phyloP scores from a whole-genome alignment of 2,888 invertebrate genomes.

The Girardia tigrina region DNA sequence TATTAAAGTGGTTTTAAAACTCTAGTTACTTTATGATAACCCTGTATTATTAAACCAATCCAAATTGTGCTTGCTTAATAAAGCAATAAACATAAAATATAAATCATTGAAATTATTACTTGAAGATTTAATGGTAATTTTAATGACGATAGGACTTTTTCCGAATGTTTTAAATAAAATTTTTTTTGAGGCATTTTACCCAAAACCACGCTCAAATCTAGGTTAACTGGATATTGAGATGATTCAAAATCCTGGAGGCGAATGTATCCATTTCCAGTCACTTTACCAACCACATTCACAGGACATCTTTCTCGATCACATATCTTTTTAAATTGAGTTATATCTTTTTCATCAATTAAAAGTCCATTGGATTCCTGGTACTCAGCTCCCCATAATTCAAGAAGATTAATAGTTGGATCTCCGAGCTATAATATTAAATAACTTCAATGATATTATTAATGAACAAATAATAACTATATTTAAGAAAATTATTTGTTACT shows the following conservation, averaged over 20 bases:
- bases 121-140: slow-evolving; percentile 29
- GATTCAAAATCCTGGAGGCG: neutral
- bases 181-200: slow-evolving; percentile 72
- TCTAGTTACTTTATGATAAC: too few relatives aligned
- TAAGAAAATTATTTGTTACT: too few relatives aligned
- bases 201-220: slow-evolving; percentile 73
- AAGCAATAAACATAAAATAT: too few relatives aligned
- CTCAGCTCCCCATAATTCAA: slow-evolving; percentile 95
- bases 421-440: slow-evolving; percentile 65
- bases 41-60: too few relatives aligned
- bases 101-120: too few relatives aligned
- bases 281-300: slow-evolving; percentile 76
- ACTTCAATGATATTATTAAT: neutral
- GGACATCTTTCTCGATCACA: slow-evolving; percentile 77
- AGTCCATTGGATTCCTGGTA: slow-evolving; percentile 71
- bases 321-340: slow-evolving; percentile 59
- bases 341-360: slow-evolving; percentile 60
- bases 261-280: slow-evolving; percentile 67
- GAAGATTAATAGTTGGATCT: slow-evolving; percentile 76
- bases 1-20: too few relatives aligned
- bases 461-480: too few relatives aligned
- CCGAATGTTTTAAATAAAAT: slow-evolving; percentile 29
- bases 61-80: too few relatives aligned
- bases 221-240: slow-evolving; percentile 61
- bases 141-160: neutral